Percentiles rank a stretch among this genome's conserved stretches.
Conservation (phyloP, 1,140 invertebrate species). For the Drosophila subobscura region DNA sequence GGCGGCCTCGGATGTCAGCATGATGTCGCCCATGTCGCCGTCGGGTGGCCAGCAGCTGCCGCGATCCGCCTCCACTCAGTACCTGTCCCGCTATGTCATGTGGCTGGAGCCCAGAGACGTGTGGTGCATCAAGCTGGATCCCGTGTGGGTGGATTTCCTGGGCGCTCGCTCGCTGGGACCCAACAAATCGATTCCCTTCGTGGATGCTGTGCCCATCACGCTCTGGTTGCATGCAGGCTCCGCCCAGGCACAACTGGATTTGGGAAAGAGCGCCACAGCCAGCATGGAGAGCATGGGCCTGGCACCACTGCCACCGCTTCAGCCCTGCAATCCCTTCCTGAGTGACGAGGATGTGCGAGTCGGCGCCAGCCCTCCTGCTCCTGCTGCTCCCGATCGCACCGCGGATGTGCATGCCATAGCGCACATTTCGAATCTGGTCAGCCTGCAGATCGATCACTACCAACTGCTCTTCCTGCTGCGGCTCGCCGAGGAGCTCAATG, state of each 20-base stretch:
- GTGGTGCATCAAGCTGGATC: constrained; percentile 94
- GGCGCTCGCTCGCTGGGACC: constrained; percentile 89
- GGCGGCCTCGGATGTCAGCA: constrained; percentile 69
- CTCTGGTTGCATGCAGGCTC: constrained; percentile 87
- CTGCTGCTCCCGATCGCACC: constrained; percentile 51
- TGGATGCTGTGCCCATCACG: constrained; percentile 95
- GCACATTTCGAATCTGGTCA: constrained; percentile 91
- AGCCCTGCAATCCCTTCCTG: constrained; percentile 76
- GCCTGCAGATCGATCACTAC: constrained; percentile 95
- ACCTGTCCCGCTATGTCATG: constrained; percentile 87
- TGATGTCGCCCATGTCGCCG: constrained; percentile 57
- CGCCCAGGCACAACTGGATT: constrained; percentile 55
- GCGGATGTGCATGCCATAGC: constrained; percentile 89
- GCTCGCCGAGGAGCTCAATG: constrained; percentile 91
- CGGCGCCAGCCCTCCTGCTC: constrained; percentile 1
- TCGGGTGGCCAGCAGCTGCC: constrained; percentile 45
- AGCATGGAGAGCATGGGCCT: constrained; percentile 70
- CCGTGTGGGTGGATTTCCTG: constrained; percentile 96
- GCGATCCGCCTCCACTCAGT: constrained; percentile 71
- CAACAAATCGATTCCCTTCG: constrained; percentile 91
- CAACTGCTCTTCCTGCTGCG: constrained; percentile 95
- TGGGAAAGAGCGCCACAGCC: constrained; percentile 33
- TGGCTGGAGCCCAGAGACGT: constrained; percentile 93
- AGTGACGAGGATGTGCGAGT: constrained; percentile 73
- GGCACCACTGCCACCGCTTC: constrained; percentile 58